A percentile compares a stretch with the other conserved stretches of the same genome.
Conservation (phyloP, 2,888 invertebrate genomes). For the Drosophila paranaensis region DNA sequence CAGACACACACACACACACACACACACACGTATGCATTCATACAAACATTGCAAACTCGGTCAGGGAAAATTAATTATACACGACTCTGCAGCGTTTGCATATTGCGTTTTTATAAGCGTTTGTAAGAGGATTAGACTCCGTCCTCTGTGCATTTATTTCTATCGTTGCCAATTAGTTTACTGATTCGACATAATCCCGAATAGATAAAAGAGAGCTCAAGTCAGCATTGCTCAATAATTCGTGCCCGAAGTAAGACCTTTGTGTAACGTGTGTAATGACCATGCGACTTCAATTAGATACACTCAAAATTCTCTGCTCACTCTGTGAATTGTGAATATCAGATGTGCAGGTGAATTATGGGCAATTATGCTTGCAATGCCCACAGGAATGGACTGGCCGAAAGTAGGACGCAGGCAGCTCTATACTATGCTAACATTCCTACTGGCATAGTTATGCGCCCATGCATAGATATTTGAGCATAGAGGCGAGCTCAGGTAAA, state of each 20-base stretch:
- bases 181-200: background rate
- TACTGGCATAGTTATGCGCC: background rate
- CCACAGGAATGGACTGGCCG: background rate
- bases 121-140: constrained; percentile 4
- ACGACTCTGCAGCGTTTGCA: background rate
- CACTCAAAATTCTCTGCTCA: background rate
- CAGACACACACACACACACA: background rate
- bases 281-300: background rate
- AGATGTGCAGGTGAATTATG: background rate
- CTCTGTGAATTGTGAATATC: background rate
- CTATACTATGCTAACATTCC: background rate
- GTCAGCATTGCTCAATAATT: background rate
- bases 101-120: background rate
- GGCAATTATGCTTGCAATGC: background rate
- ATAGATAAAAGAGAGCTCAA: background rate
- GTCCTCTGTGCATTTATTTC: background rate
- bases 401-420: background rate
- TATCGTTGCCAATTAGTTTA: background rate
- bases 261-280: background rate
- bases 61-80: constrained; percentile 5
- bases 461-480: too few relatives aligned
- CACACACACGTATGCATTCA: too few relatives aligned
- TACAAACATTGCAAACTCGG: background rate
- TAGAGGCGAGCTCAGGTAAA: too few relatives aligned
- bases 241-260: background rate